Percentiles rank a stretch among this genome's conserved stretches.
These are phyloP conservation scores for Pomatorhinus ruficollis DNA, from an alignment of 2,113 vertebrate species.

Conservation along the genomic window DNA sequence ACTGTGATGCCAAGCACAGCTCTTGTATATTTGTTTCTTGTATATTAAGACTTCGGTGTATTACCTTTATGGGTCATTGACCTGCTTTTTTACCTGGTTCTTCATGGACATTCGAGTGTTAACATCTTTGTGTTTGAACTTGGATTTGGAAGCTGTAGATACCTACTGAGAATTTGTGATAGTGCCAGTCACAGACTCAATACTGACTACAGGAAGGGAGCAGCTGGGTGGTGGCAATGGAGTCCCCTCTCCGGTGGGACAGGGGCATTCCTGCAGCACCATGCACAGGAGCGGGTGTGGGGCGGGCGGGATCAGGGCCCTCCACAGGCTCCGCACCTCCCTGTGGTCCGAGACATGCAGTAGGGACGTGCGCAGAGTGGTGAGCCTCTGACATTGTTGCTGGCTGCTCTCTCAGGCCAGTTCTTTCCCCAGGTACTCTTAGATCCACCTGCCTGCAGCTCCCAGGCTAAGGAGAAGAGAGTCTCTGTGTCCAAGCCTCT, in stretches of 20 bases:
- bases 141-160: not conserved
- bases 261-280: not conserved
- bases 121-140: not conserved
- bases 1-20: not conserved
- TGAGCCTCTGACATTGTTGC: no score
- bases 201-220: not conserved
- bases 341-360: fast-evolving
- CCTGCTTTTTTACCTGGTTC: not conserved
- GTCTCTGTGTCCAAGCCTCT: not conserved
- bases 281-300: not conserved
- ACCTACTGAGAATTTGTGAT: not conserved
- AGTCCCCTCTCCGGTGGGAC: fast-evolving
- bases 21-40: not conserved
- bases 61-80: not conserved
- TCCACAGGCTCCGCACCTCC: fast-evolving
- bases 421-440: not conserved
- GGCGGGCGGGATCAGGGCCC: fast-evolving
- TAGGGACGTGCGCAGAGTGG: fast-evolving
- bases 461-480: not conserved
- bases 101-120: not conserved
- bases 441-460: not conserved
- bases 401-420: not conserved
- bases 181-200: no score
- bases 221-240: no score
- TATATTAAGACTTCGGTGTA: not conserved